A percentile compares a stretch with the other conserved stretches of the same genome.
Evolutionary conservation across 2,113 vertebrate genomes (phyloP).

Genomic region (Vulpes lagopus): DNA sequence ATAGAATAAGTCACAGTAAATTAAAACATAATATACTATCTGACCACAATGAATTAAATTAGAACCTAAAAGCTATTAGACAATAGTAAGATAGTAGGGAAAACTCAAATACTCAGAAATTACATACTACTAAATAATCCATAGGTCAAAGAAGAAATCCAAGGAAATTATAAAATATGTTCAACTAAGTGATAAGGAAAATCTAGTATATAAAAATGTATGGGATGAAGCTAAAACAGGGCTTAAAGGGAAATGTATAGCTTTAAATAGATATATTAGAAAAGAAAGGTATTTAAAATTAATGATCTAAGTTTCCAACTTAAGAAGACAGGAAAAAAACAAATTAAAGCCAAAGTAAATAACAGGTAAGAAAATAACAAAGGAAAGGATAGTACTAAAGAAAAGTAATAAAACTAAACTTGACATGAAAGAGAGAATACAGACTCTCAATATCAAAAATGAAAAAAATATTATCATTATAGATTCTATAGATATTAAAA

Average conservation of each 20-base stretch:
- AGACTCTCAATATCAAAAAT: background rate
- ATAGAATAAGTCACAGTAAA: background rate
- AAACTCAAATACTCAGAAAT: background rate
- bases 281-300: conserved; percentile 4
- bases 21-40: background rate
- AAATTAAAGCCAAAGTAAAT: background rate
- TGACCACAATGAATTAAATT: background rate
- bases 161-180: background rate
- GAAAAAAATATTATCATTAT: background rate
- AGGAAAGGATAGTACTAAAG: background rate
- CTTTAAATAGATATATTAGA: background rate
- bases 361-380: background rate
- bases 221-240: background rate
- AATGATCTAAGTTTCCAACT: background rate
- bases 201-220: background rate
- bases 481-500: background rate
- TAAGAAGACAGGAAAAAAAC: background rate
- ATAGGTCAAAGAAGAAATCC: background rate
- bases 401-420: background rate
- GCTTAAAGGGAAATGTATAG: background rate
- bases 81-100: background rate
- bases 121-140: background rate
- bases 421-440: background rate
- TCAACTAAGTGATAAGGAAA: background rate
- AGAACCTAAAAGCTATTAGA: background rate